Conservation (phyloP, 2,888 invertebrate species). For the Eupithecia inturbata region DNA sequence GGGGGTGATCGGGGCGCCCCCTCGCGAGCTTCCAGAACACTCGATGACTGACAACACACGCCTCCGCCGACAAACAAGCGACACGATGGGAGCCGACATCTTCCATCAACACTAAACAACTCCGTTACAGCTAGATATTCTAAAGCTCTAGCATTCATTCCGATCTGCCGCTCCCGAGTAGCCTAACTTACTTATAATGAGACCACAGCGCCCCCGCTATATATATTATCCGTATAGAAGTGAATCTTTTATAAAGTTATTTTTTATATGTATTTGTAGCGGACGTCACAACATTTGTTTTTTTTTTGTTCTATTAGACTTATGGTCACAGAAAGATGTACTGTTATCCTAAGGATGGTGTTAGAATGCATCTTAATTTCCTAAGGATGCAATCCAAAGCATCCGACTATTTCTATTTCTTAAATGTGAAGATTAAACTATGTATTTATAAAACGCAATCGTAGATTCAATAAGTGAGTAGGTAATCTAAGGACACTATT, state of each 20-base stretch:
- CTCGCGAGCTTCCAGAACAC: conserved; percentile 52
- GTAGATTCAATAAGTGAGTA: conserved; percentile 5
- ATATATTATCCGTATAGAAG: conserved; percentile 70
- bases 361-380: conserved; percentile 53
- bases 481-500: not conserved
- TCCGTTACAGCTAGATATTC: conserved; percentile 25
- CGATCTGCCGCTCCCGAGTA: conserved; percentile 47
- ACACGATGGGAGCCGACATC: conserved; percentile 31
- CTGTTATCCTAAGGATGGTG: conserved; percentile 63
- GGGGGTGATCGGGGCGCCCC: conserved; percentile 42
- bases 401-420: conserved; percentile 58
- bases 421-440: conserved; percentile 61
- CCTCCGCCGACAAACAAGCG: conserved; percentile 37
- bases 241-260: conserved; percentile 68
- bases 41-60: conserved; percentile 44
- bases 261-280: conserved; percentile 69
- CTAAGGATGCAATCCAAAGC: conserved; percentile 42
- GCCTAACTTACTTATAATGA: conserved; percentile 61
- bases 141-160: conserved; percentile 21
- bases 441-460: conserved; percentile 40
- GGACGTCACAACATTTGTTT: conserved; percentile 77
- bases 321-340: conserved; percentile 66
- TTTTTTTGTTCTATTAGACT: conserved; percentile 52
- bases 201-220: conserved; percentile 67
- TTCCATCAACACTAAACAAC: conserved; percentile 26